phyloP scores from a whole-genome alignment of 2,888 invertebrate species.

The Folsomia manolachei region DNA sequence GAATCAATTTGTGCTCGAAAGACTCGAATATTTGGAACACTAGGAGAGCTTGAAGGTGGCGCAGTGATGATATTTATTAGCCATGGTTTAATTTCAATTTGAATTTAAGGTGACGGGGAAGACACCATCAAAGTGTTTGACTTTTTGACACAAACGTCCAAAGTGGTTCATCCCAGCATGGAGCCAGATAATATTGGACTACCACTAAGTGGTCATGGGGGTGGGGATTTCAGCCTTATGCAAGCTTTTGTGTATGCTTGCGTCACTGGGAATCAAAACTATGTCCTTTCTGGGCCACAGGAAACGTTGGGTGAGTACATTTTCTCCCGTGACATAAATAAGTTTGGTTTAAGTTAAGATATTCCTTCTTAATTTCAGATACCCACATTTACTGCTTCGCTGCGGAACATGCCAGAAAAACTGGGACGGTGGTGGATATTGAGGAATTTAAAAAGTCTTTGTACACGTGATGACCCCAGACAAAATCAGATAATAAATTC shows the following conservation, averaged over 20 bases:
- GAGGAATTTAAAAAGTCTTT: slow-evolving; percentile 39
- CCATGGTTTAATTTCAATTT: not conserved
- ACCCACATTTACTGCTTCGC: slow-evolving; percentile 49
- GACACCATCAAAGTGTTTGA: slow-evolving; percentile 45
- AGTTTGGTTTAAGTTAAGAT: not conserved
- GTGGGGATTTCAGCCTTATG: slow-evolving; percentile 42
- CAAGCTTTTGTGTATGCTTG: slow-evolving; percentile 43
- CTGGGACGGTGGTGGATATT: slow-evolving; percentile 39
- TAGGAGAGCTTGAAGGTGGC: slow-evolving; percentile 51
- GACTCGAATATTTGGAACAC: slow-evolving; percentile 55
- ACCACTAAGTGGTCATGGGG: slow-evolving; percentile 44
- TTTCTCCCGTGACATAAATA: not conserved
- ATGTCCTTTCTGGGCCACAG: slow-evolving; percentile 43
- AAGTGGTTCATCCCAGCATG: slow-evolving; percentile 31
- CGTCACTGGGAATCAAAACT: slow-evolving; percentile 41
- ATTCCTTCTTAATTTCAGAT: slow-evolving; percentile 31
- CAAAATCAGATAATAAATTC: too few relatives aligned
- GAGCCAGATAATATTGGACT: slow-evolving; percentile 12
- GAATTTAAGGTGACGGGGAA: slow-evolving; percentile 25
- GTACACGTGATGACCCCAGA: not conserved
- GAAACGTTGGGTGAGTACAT: slow-evolving; percentile 50
- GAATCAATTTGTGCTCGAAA: slow-evolving; percentile 53
- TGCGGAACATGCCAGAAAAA: slow-evolving; percentile 45
- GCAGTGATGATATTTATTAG: too few relatives aligned
- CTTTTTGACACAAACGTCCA: slow-evolving; percentile 41